Base-by-base conservation (phyloP, 2,888 invertebrate genomes). In the Micropterix aruncella region DNA sequence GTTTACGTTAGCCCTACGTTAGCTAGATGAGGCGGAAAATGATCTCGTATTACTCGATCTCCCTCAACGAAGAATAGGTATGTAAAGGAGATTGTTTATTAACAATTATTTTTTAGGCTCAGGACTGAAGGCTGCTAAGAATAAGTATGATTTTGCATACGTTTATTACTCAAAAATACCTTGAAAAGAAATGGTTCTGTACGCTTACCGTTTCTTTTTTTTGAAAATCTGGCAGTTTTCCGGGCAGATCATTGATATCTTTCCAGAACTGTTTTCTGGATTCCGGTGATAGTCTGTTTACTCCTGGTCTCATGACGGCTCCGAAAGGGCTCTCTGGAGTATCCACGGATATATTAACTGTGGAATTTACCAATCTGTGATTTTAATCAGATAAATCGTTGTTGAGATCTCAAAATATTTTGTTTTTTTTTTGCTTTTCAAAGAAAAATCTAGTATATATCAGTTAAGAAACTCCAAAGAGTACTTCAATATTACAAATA, bases 241-340 rank as follows among this genome's bases (percentile, higher is more conserved):
- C 47, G 0, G 69, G 67, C 45, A 71, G 54, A 0, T 60, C 58
- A 44, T 63, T 53, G 2, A 69, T 69, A 3, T 66, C 52, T 42
- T 54, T 52, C 66, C 65, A 69, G 15, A 70, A 59, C 0, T 64
- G 54, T 50, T 69, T 69, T 14, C 70, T 50, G 0, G 67, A 61
- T 37, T 62, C 65, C 0, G 67, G 64, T 1, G 70, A 67, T 50
- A 71, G 53, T 0, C 60, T 51, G 0, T 57, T 64, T 1, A 60
- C 52, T 14, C 62, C 67, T 0, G 68, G 67, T 1, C 65, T 52
- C 1, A 71, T 50, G 2, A 61, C 62, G 1, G 65, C 65, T 2
- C 70, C 70, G 54, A 69, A 70, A 3, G 58, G 65, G 42, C 69
- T 70, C 54, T 68, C 70, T 3, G 71, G 71, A 0, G 70, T 71